A percentile compares a stretch with the other conserved stretches of the same genome.
Conservation (phyloP, 2,113 vertebrate genomes). For the Rattus norvegicus region DNA sequence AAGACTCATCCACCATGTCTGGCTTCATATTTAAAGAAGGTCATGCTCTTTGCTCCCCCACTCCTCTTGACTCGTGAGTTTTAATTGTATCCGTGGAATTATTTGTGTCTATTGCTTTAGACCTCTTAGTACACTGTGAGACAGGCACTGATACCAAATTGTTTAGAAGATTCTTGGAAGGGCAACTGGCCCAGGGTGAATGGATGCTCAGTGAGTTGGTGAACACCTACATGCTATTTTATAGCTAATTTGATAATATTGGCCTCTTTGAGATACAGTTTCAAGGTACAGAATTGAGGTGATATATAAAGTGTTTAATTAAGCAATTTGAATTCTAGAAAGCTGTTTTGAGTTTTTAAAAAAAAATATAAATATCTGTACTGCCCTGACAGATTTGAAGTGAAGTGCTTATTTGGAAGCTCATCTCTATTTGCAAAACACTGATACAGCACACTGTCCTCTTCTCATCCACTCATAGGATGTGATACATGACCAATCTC, state of each 20-base stretch:
- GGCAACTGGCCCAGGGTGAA: neutral
- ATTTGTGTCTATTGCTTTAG: neutral
- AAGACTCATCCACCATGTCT: neutral
- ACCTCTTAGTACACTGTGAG: neutral
- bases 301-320: slow-evolving; percentile 16
- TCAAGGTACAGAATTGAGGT: slow-evolving; percentile 18
- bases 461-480: neutral
- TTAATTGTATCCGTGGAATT: neutral
- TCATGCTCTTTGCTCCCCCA: neutral
- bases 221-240: neutral
- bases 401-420: slow-evolving; percentile 4
- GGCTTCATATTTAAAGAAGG: neutral
- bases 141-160: neutral
- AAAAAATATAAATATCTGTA: neutral
- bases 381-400: slow-evolving; percentile 25
- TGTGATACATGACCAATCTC: neutral
- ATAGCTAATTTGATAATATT: neutral
- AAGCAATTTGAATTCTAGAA: neutral
- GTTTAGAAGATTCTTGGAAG: neutral
- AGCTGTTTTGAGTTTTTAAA: slow-evolving; percentile 3
- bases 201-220: neutral
- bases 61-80: slow-evolving; percentile 26
- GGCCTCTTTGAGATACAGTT: neutral
- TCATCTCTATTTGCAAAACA: neutral
- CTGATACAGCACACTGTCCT: neutral